Evolutionary conservation across 2,113 vertebrate species (phyloP), one percentile per base, ranked within the genome.

Genomic region (Rynchops niger): DNA sequence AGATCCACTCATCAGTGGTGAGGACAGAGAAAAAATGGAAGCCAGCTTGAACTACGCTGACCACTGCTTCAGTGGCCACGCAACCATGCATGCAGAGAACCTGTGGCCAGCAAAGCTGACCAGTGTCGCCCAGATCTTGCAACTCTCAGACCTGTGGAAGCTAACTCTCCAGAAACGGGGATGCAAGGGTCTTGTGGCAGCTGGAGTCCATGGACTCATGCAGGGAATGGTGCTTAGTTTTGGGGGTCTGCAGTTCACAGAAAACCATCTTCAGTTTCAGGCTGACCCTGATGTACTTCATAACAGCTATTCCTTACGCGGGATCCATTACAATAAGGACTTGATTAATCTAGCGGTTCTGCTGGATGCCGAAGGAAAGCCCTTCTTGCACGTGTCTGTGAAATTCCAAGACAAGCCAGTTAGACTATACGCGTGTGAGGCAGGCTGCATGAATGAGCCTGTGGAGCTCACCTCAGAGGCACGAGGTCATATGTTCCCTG

Each of bases 261-360:
- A 99, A 95, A 99, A 99, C 98, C 99, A 99, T 92, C 99, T 99
- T 5, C 99, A 99, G 98, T 99, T 99, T 95, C 99, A 99, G 97
- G 99, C 99, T 0, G 99, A 99, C 90, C 99, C 99, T 0, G 98
- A 99, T 0, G 99, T 99, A 26, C 98, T 99, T 70, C 99, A 99
- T 94, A 99, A 99, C 97, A 99, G 99, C 99, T 99, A 99, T 19
- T 98, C 99, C 8, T 92, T 99, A 88, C 98, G 98, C 2, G 99
- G 99, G 17, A 99, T 99, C 96, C 99, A 98, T 96, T 99, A 99
- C 96, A 99, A 99, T 95, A 99, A 98, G 40, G 99, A 99, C 97
- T 97, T 99, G 66, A 99, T 99, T 72, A 98, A 97, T 92, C 97
- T 99, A 87, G 99, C 99, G 0, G 99, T 99, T 71, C 97, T 99